Base-by-base conservation (phyloP, 2,888 invertebrate genomes). In the Synergus umbraculus region DNA sequence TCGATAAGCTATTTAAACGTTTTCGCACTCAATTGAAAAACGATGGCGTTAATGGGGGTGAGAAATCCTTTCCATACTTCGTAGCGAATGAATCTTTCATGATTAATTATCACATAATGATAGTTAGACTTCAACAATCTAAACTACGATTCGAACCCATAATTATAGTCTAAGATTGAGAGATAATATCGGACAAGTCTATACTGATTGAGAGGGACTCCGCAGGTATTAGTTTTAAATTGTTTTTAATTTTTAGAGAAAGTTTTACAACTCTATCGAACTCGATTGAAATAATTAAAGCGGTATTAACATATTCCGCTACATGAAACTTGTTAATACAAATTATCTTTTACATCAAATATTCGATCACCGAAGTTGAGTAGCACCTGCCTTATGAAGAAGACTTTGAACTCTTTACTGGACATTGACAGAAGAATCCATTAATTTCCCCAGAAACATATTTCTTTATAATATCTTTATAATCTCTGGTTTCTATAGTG, bases 11-110 rank as follows among this genome's bases (percentile, higher is more conserved):
- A 37, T 73, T 73, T 73, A 73, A 73, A 73, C 73, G 37, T 73
- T 73, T 73, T 73, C 54, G 73, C 73, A 73, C 54, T 73, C 73
- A 54, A 73, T 73, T 73, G 73, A 73, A 73, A 73, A 73, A 54
- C 54, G 73, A 73, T 73, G 73, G n/a, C 73, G 49, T 18, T 54
- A 73, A 73, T 73, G 73, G 73, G 54, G 73, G 54, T 73, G 54
- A 73, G 73, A 73, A 73, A 73, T 73, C 54, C 54, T 54, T 58
- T 73, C 73, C 22, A 22, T 66, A n/a, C 41, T 10, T 37, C n/a
- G 3, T 15, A 29, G 54, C 22, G 9, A 73, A 73, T 58, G 54
- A 49, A 54, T 54, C 73, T 54, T 37, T 37, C 12, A 29, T 73
- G 73, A 73, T 73, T 73, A 73, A 73, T 73, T 73, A 54, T n/a